These are phyloP conservation scores for Drosophila pandora DNA, from an alignment of 1,140 invertebrate genomes.

Conservation along the genomic window DNA sequence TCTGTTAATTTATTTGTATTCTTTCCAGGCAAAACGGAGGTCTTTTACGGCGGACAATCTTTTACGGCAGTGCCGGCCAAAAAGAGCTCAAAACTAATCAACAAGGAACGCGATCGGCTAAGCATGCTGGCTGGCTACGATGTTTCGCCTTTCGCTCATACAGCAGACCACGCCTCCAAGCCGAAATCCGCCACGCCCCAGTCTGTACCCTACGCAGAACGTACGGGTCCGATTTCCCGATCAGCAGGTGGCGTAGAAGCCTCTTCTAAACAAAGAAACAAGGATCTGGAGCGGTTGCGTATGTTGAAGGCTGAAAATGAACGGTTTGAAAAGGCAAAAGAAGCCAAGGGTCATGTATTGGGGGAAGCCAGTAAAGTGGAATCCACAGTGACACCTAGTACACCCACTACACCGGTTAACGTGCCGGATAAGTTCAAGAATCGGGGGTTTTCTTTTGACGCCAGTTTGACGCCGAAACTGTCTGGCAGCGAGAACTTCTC, in stretches of 20 bases:
- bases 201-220: conserved; percentile 65
- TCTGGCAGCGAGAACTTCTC: conserved; percentile 80
- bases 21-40: conserved; percentile 87
- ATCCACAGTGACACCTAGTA: neutral
- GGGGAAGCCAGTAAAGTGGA: neutral
- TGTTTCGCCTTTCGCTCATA: conserved; percentile 67
- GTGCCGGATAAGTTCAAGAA: conserved; percentile 79
- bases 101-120: conserved; percentile 85
- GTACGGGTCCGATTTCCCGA: conserved; percentile 66
- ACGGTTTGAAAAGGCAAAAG: conserved; percentile 32
- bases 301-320: conserved; percentile 84
- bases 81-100: conserved; percentile 85
- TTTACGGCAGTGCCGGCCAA: conserved; percentile 85
- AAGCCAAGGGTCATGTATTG: conserved; percentile 25
- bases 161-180: conserved; percentile 58
- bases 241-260: conserved; percentile 86
- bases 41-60: conserved; percentile 88
- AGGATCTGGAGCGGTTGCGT: conserved; percentile 86
- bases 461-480: conserved; percentile 62
- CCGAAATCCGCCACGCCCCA: conserved; percentile 21
- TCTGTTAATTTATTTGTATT: neutral
- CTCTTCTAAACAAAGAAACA: conserved; percentile 85
- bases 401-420: conserved; percentile 19
- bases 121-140: conserved; percentile 75
- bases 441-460: conserved; percentile 64